Conservation (phyloP, 2,113 vertebrate genomes). For the Sigmodon hispidus region DNA sequence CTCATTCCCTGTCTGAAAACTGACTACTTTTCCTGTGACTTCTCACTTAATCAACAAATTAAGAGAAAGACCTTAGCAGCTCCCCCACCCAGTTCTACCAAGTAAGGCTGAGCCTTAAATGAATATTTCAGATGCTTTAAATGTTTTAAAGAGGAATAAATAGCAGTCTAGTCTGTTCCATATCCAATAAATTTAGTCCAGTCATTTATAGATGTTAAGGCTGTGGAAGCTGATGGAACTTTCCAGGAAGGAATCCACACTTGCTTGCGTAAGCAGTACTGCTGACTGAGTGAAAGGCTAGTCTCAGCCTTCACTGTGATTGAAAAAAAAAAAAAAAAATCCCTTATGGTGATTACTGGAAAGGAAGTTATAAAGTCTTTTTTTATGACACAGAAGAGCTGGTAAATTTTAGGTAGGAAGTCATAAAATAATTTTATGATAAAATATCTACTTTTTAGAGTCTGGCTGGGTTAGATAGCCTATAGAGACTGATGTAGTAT, state of each 20-base stretch:
- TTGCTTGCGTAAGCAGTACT: neutral
- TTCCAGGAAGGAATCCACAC: slow-evolving; percentile 24
- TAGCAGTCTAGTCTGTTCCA: slow-evolving; percentile 30
- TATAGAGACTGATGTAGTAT: neutral
- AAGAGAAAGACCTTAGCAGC: neutral
- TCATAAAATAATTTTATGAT: slow-evolving; percentile 60
- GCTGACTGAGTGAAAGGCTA: slow-evolving; percentile 30
- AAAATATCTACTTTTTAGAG: slow-evolving; percentile 31
- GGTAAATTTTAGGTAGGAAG: slow-evolving; percentile 56
- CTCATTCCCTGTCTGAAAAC: neutral
- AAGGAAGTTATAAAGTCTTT: slow-evolving; percentile 23
- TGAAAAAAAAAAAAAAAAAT: slow-evolving; percentile 37
- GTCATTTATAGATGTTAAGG: slow-evolving; percentile 51
- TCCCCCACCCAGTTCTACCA: neutral
- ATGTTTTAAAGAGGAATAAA: slow-evolving; percentile 33
- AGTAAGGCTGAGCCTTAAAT: neutral
- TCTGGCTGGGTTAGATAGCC: neutral
- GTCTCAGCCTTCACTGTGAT: neutral
- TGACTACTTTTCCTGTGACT: neutral
- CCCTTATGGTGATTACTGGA: slow-evolving; percentile 10
- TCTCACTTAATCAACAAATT: neutral
- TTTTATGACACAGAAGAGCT: slow-evolving; percentile 47
- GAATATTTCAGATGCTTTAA: slow-evolving; percentile 47
- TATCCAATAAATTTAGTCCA: slow-evolving; percentile 33
- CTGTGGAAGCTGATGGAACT: slow-evolving; percentile 23